Percentiles rank a stretch among this genome's conserved stretches.
These are phyloP conservation scores for Beaufortia kweichowensis DNA, from an alignment of 2,113 vertebrate genomes.

Conservation along the genomic window DNA sequence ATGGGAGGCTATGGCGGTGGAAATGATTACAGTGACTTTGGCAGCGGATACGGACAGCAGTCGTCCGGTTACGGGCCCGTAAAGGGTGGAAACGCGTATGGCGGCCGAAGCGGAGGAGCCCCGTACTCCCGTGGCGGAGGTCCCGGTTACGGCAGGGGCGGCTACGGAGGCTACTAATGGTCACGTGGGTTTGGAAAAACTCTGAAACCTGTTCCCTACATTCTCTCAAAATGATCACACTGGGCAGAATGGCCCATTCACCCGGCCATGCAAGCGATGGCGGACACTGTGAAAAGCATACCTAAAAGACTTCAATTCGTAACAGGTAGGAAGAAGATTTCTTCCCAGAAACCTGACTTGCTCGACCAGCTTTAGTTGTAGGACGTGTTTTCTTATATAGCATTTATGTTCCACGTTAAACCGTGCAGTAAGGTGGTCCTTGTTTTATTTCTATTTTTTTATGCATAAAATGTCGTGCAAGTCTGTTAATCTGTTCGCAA, in stretches of 20 bases:
- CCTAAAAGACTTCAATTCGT: constrained; percentile 52
- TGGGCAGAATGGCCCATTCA: constrained; percentile 42
- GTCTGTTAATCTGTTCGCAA: constrained; percentile 17
- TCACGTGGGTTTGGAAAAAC: constrained; percentile 12
- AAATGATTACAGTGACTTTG: constrained; percentile 83
- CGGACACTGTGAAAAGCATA: constrained; percentile 51
- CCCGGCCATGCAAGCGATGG: constrained; percentile 39
- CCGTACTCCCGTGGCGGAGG: constrained; percentile 80
- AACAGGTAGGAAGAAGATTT: constrained; percentile 59
- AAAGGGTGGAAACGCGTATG: constrained; percentile 77
- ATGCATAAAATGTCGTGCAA: constrained; percentile 3
- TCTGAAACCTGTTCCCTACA: constrained; percentile 22
- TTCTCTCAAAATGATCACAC: constrained; percentile 27
- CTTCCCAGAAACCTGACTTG: constrained; percentile 55
- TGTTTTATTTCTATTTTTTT: neutral
- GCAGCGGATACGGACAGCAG: constrained; percentile 81
- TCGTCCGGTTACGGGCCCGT: constrained; percentile 82
- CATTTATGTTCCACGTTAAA: constrained; percentile 20
- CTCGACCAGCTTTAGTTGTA: constrained; percentile 51
- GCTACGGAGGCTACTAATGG: constrained; percentile 54
- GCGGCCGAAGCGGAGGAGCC: constrained; percentile 76
- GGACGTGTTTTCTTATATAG: constrained; percentile 39
- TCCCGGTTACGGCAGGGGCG: constrained; percentile 48
- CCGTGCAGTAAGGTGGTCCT: neutral
- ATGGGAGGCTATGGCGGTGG: constrained; percentile 81